A percentile compares a stretch with the other conserved stretches of the same genome.
phyloP scores from a whole-genome alignment of 2,888 invertebrate species.

The Plemyria rubiginata region DNA sequence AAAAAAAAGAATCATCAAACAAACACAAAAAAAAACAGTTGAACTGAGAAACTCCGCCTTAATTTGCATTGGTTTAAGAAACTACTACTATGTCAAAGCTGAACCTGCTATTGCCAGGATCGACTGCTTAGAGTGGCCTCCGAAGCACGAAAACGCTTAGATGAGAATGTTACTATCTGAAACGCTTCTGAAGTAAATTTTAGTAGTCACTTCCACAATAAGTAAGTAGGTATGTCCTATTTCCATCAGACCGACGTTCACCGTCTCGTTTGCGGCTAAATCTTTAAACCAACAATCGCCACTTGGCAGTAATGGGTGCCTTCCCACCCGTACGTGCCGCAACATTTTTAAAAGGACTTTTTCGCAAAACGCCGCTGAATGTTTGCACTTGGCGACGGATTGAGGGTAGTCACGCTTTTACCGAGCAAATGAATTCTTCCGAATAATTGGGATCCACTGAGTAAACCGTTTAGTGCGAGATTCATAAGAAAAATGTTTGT shows the following conservation, averaged over 20 bases:
- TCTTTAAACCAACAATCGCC: constrained; percentile 82
- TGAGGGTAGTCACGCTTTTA: constrained; percentile 76
- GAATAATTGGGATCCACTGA: constrained; percentile 71
- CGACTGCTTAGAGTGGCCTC: no score
- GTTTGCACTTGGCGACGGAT: constrained; percentile 68
- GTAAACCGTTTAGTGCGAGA: constrained; percentile 72
- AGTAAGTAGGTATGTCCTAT: constrained; percentile 1
- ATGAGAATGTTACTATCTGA: no score
- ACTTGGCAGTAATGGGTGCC: constrained; percentile 83
- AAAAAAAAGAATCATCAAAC: no score
- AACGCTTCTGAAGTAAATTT: background rate
- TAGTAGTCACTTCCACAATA: constrained; percentile 33
- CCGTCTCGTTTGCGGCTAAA: constrained; percentile 68
- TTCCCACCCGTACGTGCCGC: constrained; percentile 80
- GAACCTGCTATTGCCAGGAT: no score
- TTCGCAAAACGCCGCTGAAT: constrained; percentile 74
- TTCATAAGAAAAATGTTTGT: constrained; percentile 50
- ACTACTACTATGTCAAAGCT: no score
- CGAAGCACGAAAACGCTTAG: no score
- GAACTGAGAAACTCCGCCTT: no score
- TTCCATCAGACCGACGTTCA: constrained; percentile 20
- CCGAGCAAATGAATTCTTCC: constrained; percentile 75
- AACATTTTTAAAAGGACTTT: constrained; percentile 85
- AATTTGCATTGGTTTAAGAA: no score
- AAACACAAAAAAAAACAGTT: no score